These are phyloP conservation scores for Rhinogobio ventralis DNA, from an alignment of 2,797 vertebrate genomes.

Conservation along the genomic window DNA sequence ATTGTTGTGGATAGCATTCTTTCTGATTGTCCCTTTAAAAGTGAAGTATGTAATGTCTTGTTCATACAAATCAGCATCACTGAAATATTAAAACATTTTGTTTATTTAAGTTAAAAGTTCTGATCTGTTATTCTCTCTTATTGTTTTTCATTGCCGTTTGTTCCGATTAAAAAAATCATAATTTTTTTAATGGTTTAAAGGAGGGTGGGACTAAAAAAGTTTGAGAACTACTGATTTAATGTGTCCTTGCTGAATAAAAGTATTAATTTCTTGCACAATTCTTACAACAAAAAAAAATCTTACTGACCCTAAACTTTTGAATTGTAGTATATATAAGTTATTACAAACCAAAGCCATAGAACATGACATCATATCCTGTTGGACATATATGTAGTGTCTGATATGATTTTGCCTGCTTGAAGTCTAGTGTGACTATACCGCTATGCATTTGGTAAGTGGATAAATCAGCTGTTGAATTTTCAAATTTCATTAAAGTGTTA, in stretches of 20 bases:
- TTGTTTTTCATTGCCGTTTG: no score
- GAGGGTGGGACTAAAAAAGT: no score
- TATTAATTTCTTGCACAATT: background rate
- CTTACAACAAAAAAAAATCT: background rate
- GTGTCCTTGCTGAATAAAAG: background rate
- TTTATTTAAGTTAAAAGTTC: background rate
- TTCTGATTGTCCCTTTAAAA: background rate
- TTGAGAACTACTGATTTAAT: background rate
- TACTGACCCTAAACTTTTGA: background rate
- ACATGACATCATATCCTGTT: background rate
- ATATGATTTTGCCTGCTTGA: background rate
- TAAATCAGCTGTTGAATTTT: slow-evolving; percentile 20
- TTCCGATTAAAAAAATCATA: no score
- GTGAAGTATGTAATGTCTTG: background rate
- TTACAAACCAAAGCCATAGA: background rate
- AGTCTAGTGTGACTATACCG: background rate
- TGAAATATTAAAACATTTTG: no score
- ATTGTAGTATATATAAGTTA: background rate
- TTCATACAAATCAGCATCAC: background rate
- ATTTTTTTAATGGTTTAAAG: no score
- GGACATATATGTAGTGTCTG: background rate
- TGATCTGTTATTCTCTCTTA: no score
- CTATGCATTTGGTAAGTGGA: background rate
- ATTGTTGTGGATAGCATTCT: background rate
- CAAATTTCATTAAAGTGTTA: slow-evolving; percentile 28